Percentiles rank a stretch among this genome's conserved stretches.
These are phyloP conservation scores for Euclidia mi DNA, from an alignment of 2,888 invertebrate species.

Conservation along the genomic window DNA sequence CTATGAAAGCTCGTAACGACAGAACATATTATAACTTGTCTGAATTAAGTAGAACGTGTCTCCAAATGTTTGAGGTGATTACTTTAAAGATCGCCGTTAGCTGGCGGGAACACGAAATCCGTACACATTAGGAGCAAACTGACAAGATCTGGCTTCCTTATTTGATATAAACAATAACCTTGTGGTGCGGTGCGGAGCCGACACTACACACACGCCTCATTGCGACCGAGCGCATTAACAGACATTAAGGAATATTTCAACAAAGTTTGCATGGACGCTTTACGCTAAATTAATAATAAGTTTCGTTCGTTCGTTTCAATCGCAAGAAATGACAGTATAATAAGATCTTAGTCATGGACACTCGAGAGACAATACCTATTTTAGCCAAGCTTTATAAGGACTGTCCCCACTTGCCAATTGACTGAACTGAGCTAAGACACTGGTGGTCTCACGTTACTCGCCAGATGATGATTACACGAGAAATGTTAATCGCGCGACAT, in stretches of 20 bases:
- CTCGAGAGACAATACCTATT: constrained; percentile 19
- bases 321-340: too few relatives aligned
- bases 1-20: constrained; percentile 59
- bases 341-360: too few relatives aligned
- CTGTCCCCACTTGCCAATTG: too few relatives aligned
- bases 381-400: too few relatives aligned
- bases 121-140: constrained; percentile 62
- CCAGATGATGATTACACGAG: too few relatives aligned
- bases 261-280: constrained; percentile 38
- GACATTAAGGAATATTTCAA: constrained; percentile 44
- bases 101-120: constrained; percentile 63
- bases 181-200: constrained; percentile 27
- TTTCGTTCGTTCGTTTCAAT: not conserved
- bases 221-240: constrained; percentile 46
- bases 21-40: constrained; percentile 66
- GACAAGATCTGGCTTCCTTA: constrained; percentile 62
- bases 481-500: too few relatives aligned
- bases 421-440: too few relatives aligned
- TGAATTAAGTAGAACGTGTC: constrained; percentile 67
- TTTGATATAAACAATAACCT: constrained; percentile 62
- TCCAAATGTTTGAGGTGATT: constrained; percentile 63
- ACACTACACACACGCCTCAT: constrained; percentile 44
- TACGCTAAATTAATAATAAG: not conserved
- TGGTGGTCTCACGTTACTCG: too few relatives aligned
- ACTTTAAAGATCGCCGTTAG: constrained; percentile 65